Base-by-base conservation (phyloP, 1,140 invertebrate species). In the Probaryconus sp. region DNA sequence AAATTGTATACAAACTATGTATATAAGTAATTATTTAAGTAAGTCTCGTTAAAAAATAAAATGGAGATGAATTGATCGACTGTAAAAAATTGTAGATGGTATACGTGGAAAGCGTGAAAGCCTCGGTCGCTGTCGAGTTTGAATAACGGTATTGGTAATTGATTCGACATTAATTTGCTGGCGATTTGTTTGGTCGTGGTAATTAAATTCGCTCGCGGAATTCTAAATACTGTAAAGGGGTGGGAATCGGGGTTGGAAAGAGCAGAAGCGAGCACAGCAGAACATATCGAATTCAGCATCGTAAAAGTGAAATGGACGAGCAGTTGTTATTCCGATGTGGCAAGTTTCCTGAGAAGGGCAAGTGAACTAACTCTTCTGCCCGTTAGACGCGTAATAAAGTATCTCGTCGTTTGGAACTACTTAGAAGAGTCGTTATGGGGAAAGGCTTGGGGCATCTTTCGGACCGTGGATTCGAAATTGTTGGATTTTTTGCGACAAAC, bases 291-390 rank as follows among this genome's bases (percentile, higher is more conserved):
- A 60, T 65, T 60, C 47, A 31, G 20, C 53, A 55, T 73, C 70
- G 70, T 74, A 61, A 72, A 72, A 67, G 60, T 55, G 50, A 65
- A 61, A 65, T 28, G 48, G 17, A 67, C 24, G 55, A 67, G 55
- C 38, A 28, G 33, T 55, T 50, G 63, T 71, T 71, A 74, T 67
- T 56, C 50, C 47, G 33, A 50, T 55, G 63, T 74, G 64, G 71
- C 56, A 63, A 68, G 51, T 74, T 74, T 74, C 63, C 63, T 56
- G 50, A 43, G 38, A 74, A 74, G n/a, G n/a, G n/a, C 56, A 63
- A 74, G 56, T 68, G 50, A 50, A 67, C n/a, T n/a, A n/a, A n/a
- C 40, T 33, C 47, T 73, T 60, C 38, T 50, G 47, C 11, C 35
- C 37, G 35, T 74, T 14, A 43, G 47, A 37, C 55, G 53, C 42